Percentiles rank a stretch among this genome's conserved stretches.
Evolutionary conservation across 2,113 vertebrate genomes (phyloP).

Genomic region (Tupaia chinensis): DNA sequence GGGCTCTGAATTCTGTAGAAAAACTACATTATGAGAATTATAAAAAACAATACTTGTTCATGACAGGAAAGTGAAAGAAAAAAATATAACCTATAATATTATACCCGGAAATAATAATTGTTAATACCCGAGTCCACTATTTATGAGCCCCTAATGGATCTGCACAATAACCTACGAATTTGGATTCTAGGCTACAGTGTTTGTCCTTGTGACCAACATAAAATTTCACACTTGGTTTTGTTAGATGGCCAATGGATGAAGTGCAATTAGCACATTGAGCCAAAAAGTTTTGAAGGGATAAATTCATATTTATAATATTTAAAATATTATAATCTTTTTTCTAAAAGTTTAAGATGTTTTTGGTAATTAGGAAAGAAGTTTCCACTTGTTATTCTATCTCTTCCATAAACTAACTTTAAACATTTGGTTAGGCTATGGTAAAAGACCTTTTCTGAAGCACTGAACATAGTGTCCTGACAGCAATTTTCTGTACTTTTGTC

Average conservation of each 20-base stretch:
- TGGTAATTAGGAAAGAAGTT: background rate
- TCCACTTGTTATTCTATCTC: background rate
- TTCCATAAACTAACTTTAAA: constrained; percentile 12
- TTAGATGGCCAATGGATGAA: background rate
- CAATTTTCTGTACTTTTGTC: background rate
- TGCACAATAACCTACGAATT: background rate
- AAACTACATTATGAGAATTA: background rate
- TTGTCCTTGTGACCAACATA: background rate
- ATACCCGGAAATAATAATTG: background rate
- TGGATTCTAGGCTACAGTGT: background rate
- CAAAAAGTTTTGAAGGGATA: background rate
- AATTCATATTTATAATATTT: background rate
- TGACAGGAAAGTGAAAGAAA: background rate
- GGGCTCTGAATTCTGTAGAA: background rate
- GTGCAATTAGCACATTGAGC: background rate
- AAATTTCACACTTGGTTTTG: background rate
- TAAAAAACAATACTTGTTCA: background rate
- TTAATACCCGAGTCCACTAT: background rate
- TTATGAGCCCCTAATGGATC: background rate
- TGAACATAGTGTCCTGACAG: background rate
- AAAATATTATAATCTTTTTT: background rate
- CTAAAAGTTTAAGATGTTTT: constrained; percentile 10
- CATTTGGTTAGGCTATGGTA: background rate
- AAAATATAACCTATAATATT: background rate
- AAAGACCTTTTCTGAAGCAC: background rate